Conservation (phyloP, 2,797 vertebrate genomes). For the Trachops cirrhosus region DNA sequence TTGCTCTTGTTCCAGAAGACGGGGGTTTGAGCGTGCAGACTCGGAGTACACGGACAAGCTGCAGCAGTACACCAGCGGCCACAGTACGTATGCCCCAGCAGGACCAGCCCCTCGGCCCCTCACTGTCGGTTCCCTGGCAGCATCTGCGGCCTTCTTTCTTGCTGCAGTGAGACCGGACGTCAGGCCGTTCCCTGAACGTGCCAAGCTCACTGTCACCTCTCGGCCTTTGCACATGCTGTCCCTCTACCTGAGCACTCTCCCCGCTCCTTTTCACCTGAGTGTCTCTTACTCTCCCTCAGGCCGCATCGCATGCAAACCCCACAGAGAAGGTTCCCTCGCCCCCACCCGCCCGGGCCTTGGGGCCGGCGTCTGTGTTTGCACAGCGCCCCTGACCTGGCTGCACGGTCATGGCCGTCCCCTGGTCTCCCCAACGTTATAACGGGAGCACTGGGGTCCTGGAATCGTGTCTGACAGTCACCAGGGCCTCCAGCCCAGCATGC, state of each 20-base stretch:
- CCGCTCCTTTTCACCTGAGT: not conserved
- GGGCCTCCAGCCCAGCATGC: fast-evolving
- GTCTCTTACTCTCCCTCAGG: not conserved
- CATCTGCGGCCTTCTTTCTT: not conserved
- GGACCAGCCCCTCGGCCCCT: not conserved
- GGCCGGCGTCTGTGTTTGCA: fast-evolving
- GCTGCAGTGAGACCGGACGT: not conserved
- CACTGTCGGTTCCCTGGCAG: not conserved
- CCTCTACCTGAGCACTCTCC: not conserved
- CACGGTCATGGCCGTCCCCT: not conserved
- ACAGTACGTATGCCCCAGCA: constrained; percentile 89
- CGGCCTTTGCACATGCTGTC: not conserved
- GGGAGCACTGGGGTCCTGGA: not conserved
- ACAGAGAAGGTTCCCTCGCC: not conserved
- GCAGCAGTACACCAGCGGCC: constrained; percentile 97
- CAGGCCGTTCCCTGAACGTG: not conserved
- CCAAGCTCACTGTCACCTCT: not conserved
- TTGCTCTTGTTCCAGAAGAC: constrained; percentile 89
- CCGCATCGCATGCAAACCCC: fast-evolving
- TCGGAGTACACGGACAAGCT: constrained; percentile 98
- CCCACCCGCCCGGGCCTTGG: not conserved
- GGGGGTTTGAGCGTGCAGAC: constrained; percentile 91
- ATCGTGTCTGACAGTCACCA: not conserved
- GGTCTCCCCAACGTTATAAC: not conserved
- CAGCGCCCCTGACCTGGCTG: not conserved